These are phyloP conservation scores for Cactoblastis cactorum DNA, from an alignment of 2,888 invertebrate species.

Conservation along the genomic window DNA sequence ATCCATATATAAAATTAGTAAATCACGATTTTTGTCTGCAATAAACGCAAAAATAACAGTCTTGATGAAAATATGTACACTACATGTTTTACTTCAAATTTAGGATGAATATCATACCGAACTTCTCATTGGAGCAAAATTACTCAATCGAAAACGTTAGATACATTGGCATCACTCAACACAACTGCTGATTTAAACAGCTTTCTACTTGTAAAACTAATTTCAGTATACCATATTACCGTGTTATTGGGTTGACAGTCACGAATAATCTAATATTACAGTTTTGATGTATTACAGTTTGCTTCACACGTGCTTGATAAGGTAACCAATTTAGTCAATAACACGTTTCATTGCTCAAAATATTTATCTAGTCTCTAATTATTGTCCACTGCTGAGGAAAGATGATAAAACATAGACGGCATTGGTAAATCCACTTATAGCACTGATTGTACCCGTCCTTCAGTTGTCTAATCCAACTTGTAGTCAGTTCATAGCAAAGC, in stretches of 20 bases:
- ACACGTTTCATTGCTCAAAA: neutral
- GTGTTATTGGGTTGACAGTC: neutral
- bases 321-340: neutral
- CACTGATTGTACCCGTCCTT: too few relatives aligned
- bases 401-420: too few relatives aligned
- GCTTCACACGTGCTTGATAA: neutral
- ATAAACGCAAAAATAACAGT: too few relatives aligned
- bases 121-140: neutral
- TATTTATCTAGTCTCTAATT: neutral
- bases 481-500: too few relatives aligned
- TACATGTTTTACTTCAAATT: too few relatives aligned
- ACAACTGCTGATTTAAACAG: neutral
- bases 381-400: neutral
- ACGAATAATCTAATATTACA: neutral
- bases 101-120: too few relatives aligned
- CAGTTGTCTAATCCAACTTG: too few relatives aligned
- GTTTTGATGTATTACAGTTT: neutral
- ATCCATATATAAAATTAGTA: too few relatives aligned
- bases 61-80: too few relatives aligned
- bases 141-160: too few relatives aligned
- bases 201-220: slow-evolving; percentile 2
- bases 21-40: too few relatives aligned
- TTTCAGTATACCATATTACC: slow-evolving; percentile 2
- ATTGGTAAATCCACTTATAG: too few relatives aligned
- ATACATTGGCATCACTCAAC: neutral